Evolutionary conservation across 2,113 vertebrate genomes (phyloP).

Genomic region (zebrafish (Danio rerio)): DNA sequence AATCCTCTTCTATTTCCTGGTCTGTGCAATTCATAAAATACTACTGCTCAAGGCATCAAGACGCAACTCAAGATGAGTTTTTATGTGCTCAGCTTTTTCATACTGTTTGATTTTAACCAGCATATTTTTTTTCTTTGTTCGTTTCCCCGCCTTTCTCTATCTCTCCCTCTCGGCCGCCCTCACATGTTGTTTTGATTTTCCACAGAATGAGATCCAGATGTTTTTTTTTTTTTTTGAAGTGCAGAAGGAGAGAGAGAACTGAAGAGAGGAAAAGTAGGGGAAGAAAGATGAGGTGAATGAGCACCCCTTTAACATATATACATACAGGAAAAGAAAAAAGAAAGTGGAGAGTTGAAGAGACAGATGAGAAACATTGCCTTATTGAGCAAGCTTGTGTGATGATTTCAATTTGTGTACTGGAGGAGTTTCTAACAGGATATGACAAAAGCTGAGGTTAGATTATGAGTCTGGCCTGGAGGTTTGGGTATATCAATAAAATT

Average conservation of each 20-base stretch:
- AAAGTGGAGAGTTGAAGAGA: neutral
- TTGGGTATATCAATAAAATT: conserved; percentile 72
- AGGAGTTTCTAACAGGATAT: conserved; percentile 56
- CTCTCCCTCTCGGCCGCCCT: conserved; percentile 53
- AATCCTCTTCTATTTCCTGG: neutral
- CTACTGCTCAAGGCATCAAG: neutral
- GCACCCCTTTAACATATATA: conserved; percentile 37
- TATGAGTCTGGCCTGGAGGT: conserved; percentile 49
- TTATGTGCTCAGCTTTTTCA: neutral
- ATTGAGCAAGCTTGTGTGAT: conserved; percentile 13
- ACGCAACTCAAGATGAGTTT: neutral
- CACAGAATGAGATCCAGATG: conserved; percentile 80
- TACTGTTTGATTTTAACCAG: neutral
- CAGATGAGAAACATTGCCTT: neutral
- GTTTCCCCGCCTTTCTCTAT: neutral
- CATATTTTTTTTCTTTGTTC: conserved; percentile 40
- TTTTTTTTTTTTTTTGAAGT: conserved; percentile 78
- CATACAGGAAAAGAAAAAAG: conserved; percentile 22
- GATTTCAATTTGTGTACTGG: conserved; percentile 28
- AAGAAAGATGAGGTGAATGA: conserved; percentile 25
- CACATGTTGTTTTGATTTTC: conserved; percentile 76
- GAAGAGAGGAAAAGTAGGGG: conserved; percentile 33
- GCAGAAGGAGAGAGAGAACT: conserved; percentile 58
- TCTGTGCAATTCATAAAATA: neutral
- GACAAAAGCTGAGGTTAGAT: conserved; percentile 44